These are phyloP conservation scores for Biston stratarius DNA, from an alignment of 2,888 invertebrate genomes.

Conservation along the genomic window DNA sequence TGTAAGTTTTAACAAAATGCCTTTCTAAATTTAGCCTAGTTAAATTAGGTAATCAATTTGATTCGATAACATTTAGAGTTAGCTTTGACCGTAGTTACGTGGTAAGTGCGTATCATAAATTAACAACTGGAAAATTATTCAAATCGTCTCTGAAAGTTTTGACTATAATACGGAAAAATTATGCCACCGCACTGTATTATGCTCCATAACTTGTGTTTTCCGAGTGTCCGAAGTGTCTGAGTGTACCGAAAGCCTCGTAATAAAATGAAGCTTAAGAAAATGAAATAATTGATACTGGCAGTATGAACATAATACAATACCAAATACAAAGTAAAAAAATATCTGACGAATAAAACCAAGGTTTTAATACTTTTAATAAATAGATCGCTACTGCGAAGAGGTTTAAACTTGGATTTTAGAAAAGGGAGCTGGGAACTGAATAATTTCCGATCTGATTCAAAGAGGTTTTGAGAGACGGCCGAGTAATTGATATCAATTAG, in stretches of 20 bases:
- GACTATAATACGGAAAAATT: too few relatives aligned
- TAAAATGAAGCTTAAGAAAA: too few relatives aligned
- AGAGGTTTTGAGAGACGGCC: slow-evolving; percentile 67
- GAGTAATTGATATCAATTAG: slow-evolving; percentile 81
- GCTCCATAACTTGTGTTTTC: too few relatives aligned
- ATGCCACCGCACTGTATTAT: too few relatives aligned
- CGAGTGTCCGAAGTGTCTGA: too few relatives aligned
- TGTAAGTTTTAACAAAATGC: too few relatives aligned
- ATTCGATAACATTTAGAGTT: too few relatives aligned
- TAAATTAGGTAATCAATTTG: too few relatives aligned
- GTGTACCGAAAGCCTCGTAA: neutral
- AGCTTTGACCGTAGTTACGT: too few relatives aligned
- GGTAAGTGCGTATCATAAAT: neutral
- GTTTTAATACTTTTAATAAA: slow-evolving; percentile 20
- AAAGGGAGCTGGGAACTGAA: slow-evolving; percentile 51
- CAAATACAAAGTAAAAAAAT: neutral
- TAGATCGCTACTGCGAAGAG: slow-evolving; percentile 39
- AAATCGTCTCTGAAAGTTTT: neutral
- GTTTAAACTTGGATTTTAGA: slow-evolving; percentile 58
- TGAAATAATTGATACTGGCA: too few relatives aligned
- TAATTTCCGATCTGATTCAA: slow-evolving; percentile 62
- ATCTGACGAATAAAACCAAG: slow-evolving; percentile 8
- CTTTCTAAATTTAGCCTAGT: too few relatives aligned
- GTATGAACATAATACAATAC: too few relatives aligned
- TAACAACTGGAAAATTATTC: slow-evolving; percentile 10